Evolutionary conservation across 2,797 vertebrate species (phyloP).

Genomic region (Anas bahamensis): DNA sequence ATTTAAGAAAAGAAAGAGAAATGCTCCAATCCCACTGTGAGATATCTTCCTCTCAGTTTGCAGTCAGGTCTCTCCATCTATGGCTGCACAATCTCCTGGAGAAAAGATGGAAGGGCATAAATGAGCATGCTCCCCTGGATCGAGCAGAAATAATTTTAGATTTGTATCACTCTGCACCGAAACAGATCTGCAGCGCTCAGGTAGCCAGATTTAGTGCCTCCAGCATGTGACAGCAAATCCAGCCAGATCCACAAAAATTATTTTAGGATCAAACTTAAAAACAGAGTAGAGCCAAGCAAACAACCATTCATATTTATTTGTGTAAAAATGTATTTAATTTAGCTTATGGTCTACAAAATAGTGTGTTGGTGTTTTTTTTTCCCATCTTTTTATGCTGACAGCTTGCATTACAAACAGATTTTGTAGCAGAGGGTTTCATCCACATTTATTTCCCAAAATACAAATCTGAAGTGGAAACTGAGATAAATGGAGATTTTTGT

Average conservation of each 20-base stretch:
- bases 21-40: neutral
- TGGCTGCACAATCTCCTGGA: neutral
- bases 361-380: neutral
- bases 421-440: slow-evolving; percentile 22
- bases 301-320: neutral
- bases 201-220: slow-evolving; percentile 29
- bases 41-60: slow-evolving; percentile 8
- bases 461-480: slow-evolving; percentile 12
- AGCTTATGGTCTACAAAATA: neutral
- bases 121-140: neutral
- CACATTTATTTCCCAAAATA: slow-evolving; percentile 28
- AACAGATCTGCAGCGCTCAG: slow-evolving; percentile 4
- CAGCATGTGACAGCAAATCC: neutral
- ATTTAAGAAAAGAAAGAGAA: slow-evolving; percentile 27
- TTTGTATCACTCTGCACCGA: slow-evolving; percentile 6
- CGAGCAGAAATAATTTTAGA: slow-evolving; percentile 26
- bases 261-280: slow-evolving; percentile 29
- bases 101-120: slow-evolving; percentile 11
- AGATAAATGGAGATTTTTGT: neutral
- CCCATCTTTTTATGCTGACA: neutral
- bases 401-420: slow-evolving; percentile 18
- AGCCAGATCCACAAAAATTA: slow-evolving; percentile 22
- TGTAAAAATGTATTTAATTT: slow-evolving; percentile 14
- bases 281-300: neutral
- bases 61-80: neutral